Conservation (phyloP, 2,797 vertebrate genomes). For the Mus minutoides region DNA sequence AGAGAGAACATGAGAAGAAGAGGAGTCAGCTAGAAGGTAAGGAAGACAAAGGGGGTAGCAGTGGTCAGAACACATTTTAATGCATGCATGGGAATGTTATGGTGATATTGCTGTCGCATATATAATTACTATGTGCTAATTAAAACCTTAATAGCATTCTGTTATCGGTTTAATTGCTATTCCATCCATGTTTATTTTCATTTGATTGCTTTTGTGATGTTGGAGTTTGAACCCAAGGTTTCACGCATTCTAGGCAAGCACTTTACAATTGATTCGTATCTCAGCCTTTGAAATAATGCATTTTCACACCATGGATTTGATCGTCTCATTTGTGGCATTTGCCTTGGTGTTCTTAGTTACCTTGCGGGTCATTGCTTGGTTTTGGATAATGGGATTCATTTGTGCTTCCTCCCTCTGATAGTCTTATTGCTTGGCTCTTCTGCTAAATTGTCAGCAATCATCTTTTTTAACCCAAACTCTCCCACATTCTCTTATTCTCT, state of each 20-base stretch:
- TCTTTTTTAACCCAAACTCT: neutral
- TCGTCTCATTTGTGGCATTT: neutral
- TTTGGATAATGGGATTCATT: neutral
- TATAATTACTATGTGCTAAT: neutral
- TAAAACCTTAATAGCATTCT: neutral
- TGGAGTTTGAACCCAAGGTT: neutral
- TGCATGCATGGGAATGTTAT: neutral
- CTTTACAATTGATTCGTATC: neutral
- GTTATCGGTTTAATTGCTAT: neutral
- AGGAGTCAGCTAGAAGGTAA: neutral
- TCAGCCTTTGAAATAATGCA: neutral
- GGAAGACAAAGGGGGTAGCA: neutral
- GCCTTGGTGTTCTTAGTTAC: neutral
- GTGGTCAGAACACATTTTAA: neutral
- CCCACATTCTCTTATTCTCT: neutral
- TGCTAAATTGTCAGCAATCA: neutral
- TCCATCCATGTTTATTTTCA: conserved; percentile 18
- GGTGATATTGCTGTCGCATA: neutral
- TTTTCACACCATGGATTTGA: neutral
- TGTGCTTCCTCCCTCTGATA: neutral
- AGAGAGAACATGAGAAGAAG: neutral
- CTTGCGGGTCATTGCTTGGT: neutral
- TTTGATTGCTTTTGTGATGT: neutral
- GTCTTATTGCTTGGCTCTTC: neutral
- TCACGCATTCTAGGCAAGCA: neutral